Evolutionary conservation across 2,888 invertebrate genomes (phyloP), one percentile per base, ranked within the genome.

Genomic region (Caenorhabditis uteleia): DNA sequence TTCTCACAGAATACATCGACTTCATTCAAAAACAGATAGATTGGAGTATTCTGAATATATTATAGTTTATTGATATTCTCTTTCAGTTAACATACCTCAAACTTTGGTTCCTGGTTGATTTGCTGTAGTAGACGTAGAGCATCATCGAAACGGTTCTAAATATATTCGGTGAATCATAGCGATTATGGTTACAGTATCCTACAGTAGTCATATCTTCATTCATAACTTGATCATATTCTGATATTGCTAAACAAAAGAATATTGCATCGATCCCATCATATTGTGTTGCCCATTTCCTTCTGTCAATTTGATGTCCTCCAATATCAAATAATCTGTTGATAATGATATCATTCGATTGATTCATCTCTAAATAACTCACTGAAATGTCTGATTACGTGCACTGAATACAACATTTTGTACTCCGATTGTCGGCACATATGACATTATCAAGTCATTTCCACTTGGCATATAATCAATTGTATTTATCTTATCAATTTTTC

Each of bases 191-290:
- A 6, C n/a, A 3, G 18, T 2, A 16, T 34, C 60, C 31, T 45
- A 72, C 74, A 47, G 69, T 70, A 23, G 44, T 46, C 57, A 50
- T 36, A 23, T 75, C 72, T 26, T 75, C 75, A 34, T 33, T 57
- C 72, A 75, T 70, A 27, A 66, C 60, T 57, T 78, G 78, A 64
- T 78, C 75, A 45, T 76, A 78, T 43, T 76, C 78, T 3, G 75
- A 74, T 21, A 78, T 74, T 6, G 78, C 78, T 3, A 79, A 43
- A 36, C 75, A 77, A 51, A 76, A 78, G 60, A 78, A 72, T n/a
- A 78, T 72, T 4, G 78, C 78, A 44, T 79, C 77, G 18, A 78
- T 68, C 20, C 76, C 76, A 36, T 78, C 78, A 46, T 79, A 78
- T 49, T 75, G 68, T 18, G 62, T 66, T 14, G 71, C 64, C 77